phyloP scores from a whole-genome alignment of 1,140 invertebrate genomes.

The Ericerus pela region DNA sequence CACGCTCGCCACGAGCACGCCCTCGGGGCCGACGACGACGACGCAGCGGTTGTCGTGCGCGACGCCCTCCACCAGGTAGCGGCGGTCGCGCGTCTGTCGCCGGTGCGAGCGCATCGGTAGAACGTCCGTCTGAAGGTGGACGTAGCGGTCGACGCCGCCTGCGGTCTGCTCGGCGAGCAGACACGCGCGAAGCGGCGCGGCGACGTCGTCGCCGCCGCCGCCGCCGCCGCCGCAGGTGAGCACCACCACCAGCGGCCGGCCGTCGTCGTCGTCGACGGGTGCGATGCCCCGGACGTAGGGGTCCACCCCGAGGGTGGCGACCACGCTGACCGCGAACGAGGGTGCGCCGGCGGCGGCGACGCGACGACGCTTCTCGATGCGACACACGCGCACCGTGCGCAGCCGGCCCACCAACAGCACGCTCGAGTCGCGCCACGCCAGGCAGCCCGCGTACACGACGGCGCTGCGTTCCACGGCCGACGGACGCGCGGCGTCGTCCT shows the following conservation, averaged over 20 bases:
- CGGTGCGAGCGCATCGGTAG: slow-evolving; percentile 49
- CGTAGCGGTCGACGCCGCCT: slow-evolving; percentile 36
- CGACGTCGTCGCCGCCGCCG: slow-evolving; percentile 47
- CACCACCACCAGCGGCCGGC: too few relatives aligned
- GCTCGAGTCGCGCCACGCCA: slow-evolving; percentile 73
- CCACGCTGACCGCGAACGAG: slow-evolving; percentile 62
- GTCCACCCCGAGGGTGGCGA: slow-evolving; percentile 75
- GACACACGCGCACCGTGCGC: slow-evolving; percentile 75
- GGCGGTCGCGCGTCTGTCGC: slow-evolving; percentile 77
- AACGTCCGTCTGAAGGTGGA: slow-evolving; percentile 54
- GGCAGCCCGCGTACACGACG: too few relatives aligned
- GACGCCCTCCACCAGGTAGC: slow-evolving; percentile 63
- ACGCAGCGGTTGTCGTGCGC: slow-evolving; percentile 80
- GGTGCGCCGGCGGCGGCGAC: slow-evolving; percentile 46
- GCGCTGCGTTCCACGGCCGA: slow-evolving; percentile 76
- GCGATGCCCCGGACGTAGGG: slow-evolving; percentile 84
- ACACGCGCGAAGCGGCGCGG: slow-evolving; percentile 65
- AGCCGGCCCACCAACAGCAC: slow-evolving; percentile 89
- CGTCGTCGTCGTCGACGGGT: slow-evolving; percentile 57
- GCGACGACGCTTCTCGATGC: slow-evolving; percentile 55
- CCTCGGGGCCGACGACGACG: slow-evolving; percentile 89
- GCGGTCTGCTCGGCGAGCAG: slow-evolving; percentile 58
- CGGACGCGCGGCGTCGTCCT: slow-evolving; percentile 22
- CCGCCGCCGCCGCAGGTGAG: slow-evolving; percentile 61
- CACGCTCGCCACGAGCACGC: slow-evolving; percentile 79